These are phyloP conservation scores for Clupea harengus DNA, from an alignment of 2,113 vertebrate genomes.

Conservation along the genomic window DNA sequence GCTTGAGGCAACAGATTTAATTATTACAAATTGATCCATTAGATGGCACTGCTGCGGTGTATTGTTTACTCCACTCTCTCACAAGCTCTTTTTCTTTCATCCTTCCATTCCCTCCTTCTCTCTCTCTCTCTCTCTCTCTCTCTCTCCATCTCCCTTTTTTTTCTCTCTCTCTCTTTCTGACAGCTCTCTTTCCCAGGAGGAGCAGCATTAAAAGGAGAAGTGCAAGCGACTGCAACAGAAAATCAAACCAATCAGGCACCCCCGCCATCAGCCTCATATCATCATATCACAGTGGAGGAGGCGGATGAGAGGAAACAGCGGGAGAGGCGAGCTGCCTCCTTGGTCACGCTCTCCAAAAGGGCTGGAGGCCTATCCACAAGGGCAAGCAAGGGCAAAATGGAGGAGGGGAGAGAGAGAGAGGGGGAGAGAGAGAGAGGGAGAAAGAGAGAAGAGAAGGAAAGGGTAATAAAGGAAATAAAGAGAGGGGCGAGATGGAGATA, in stretches of 20 bases:
- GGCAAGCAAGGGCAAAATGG: conserved; percentile 62
- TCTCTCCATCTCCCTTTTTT: neutral
- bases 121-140: conserved; percentile 15
- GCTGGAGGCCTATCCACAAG: conserved; percentile 56
- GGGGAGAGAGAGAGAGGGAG: neutral
- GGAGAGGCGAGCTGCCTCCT: neutral
- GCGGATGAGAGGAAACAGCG: neutral
- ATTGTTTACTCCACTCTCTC: conserved; percentile 52
- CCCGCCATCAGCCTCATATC: neutral
- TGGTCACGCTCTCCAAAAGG: conserved; percentile 42
- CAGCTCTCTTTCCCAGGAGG: conserved; percentile 46
- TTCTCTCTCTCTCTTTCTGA: neutral
- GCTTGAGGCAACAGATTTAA: conserved; percentile 76
- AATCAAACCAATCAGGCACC: conserved; percentile 60
- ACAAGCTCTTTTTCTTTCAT: neutral
- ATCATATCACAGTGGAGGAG: neutral
- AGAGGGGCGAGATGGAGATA: neutral
- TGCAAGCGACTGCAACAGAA: conserved; percentile 57
- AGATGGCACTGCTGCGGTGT: conserved; percentile 71
- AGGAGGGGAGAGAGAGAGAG: conserved; percentile 17
- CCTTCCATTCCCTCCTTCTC: neutral
- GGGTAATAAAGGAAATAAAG: neutral
- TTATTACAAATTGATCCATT: conserved; percentile 81
- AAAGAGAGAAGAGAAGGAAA: neutral
- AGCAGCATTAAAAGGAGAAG: conserved; percentile 67